These are phyloP conservation scores for Pelosia muscerda DNA, from an alignment of 2,888 invertebrate species.

Conservation along the genomic window DNA sequence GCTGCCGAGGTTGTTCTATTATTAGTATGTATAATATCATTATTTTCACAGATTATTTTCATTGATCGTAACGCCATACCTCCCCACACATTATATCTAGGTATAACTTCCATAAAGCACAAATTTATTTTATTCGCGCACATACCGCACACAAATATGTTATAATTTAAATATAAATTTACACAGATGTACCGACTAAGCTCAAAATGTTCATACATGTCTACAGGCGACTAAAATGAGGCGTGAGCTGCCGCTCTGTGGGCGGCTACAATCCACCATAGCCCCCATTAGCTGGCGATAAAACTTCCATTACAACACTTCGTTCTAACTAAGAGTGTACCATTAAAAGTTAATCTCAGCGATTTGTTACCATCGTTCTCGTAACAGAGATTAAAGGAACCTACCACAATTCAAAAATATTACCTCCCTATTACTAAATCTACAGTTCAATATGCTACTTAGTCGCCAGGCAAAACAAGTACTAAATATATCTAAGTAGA, in stretches of 20 bases:
- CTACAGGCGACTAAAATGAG: constrained; percentile 27
- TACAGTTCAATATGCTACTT: background rate
- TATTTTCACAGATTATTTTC: too few species aligned
- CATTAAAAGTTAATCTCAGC: constrained; percentile 74
- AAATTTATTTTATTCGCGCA: background rate
- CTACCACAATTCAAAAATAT: constrained; percentile 36
- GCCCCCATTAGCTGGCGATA: constrained; percentile 72
- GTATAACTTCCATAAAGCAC: background rate
- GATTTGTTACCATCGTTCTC: constrained; percentile 65
- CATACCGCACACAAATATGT: background rate
- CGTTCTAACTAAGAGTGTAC: constrained; percentile 70
- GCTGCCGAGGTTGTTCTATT: too few species aligned
- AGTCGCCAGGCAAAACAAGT: background rate
- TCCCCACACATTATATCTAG: too few species aligned
- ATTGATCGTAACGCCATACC: too few species aligned
- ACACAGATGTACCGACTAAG: background rate
- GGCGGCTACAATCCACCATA: constrained; percentile 57
- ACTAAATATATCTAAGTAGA: too few species aligned
- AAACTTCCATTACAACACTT: constrained; percentile 74
- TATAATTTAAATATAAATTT: background rate
- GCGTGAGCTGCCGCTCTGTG: constrained; percentile 46
- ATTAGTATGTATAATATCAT: too few species aligned
- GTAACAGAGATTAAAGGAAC: constrained; percentile 54
- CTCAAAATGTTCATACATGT: constrained; percentile 29
- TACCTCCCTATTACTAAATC: background rate